These are phyloP conservation scores for Pecten maximus DNA, from an alignment of 2,888 invertebrate species.

Conservation along the genomic window DNA sequence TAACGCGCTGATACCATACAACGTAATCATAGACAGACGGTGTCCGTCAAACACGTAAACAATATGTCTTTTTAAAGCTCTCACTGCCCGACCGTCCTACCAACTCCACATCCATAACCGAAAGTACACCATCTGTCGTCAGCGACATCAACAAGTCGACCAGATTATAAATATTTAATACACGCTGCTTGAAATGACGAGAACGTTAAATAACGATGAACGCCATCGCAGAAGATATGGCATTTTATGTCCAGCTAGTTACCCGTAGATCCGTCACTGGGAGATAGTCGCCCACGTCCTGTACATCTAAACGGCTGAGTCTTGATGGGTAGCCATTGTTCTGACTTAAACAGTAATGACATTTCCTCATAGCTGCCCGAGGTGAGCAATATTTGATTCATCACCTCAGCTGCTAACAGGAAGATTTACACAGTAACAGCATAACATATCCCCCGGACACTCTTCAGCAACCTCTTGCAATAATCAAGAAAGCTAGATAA, in stretches of 20 bases:
- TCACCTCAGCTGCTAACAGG: not conserved
- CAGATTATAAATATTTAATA: slow-evolving; percentile 10
- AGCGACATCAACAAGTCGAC: not conserved
- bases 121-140: not conserved
- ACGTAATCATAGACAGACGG: not conserved
- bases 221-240: not conserved
- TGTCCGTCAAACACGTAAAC: not conserved
- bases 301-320: not conserved
- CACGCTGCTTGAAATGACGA: not conserved
- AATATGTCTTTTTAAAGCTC: not conserved
- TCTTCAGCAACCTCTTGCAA: not conserved
- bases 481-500: not conserved
- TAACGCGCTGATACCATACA: not conserved
- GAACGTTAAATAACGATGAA: not conserved
- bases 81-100: not conserved
- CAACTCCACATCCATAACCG: not conserved
- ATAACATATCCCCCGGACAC: not conserved
- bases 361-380: not conserved
- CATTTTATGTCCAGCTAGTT: not conserved
- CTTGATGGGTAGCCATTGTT: not conserved
- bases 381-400: not conserved
- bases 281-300: not conserved
- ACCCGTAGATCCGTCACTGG: not conserved
- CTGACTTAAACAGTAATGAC: not conserved
- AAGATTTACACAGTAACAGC: not conserved